Conservation (phyloP, 2,113 vertebrate species). For the Benthochromis sp. region DNA sequence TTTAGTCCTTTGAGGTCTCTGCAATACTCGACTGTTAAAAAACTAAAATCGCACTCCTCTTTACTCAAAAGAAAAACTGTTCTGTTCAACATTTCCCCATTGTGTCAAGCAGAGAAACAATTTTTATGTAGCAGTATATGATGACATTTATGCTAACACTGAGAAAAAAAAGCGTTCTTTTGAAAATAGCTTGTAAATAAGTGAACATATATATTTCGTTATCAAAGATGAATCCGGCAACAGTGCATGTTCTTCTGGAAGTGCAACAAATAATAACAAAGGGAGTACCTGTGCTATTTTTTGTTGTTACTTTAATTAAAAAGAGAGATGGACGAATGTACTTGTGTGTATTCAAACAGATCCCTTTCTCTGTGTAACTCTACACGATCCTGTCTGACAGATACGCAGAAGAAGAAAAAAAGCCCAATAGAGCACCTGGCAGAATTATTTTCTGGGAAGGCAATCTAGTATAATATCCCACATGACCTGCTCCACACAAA, state of each 20-base stretch:
- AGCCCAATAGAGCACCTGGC: constrained; percentile 52
- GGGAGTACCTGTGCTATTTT: not conserved
- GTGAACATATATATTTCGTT: constrained; percentile 4
- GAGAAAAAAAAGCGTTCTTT: not conserved
- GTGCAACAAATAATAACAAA: not conserved
- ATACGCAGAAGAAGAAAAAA: constrained; percentile 39
- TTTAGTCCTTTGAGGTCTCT: not conserved
- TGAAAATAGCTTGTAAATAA: constrained; percentile 12
- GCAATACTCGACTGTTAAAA: not conserved
- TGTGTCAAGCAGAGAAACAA: not conserved
- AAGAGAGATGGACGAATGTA: constrained; percentile 52
- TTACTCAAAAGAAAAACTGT: not conserved
- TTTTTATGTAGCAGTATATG: not conserved
- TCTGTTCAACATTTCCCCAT: not conserved
- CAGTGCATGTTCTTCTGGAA: not conserved
- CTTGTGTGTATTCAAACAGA: constrained; percentile 40
- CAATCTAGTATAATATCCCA: constrained; percentile 75
- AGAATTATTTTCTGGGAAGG: constrained; percentile 71
- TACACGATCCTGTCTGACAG: constrained; percentile 46
- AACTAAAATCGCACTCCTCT: constrained; percentile 1
- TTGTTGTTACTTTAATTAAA: constrained; percentile 66
- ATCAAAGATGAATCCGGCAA: not conserved
- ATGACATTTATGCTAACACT: not conserved
- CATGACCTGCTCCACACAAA: constrained; percentile 58
- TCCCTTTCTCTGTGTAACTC: constrained; percentile 33